Evolutionary conservation across 2,797 vertebrate species (phyloP), one percentile per base, ranked within the genome.

Genomic region (Paramormyrops hopkinsi): DNA sequence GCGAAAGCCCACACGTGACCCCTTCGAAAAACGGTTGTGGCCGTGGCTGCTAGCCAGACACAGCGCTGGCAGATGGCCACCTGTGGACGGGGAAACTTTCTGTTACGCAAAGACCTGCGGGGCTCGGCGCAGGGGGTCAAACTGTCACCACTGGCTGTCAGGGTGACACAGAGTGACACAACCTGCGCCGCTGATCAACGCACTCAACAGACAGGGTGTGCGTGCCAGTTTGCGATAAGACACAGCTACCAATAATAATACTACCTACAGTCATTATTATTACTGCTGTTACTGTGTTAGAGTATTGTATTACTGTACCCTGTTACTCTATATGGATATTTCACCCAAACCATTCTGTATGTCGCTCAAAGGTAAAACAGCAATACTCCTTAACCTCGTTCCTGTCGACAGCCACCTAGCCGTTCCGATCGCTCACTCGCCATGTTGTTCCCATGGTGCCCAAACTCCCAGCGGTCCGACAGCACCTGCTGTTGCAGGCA

Each of bases 71-170:
- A 79, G 94, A 94, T 95, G 93, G 94, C 93, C 93, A 92, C 91
- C 90, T 89, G 92, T 91, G 91, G 92, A 94, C 93, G 91, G 93
- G 92, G 93, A 7, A 92, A 92, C 91, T 93, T 94, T 91, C 92
- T 94, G 92, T 96, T 96, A 95, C 90, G 93, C 92, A 95, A 95
- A 88, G 11, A 89, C 54, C 33, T 69, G 65, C 25, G 59, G n/a
- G 54, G 73, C 86, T 50, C 41, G 19, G 33, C 5, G 50, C 29
- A 59, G 53, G 44, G 69, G 86, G 51, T n/a, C 84, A 41, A 8
- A 59, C 48, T 29, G 14, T 44, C n/a, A 14, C 51, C 48, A 76
- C 89, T 62, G 33, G 12, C 85, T 54, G 84, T 53, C 48, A 76
- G 41, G 33, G 14, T 53, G 44, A 53, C 82, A 69, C 46, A 69